Conservation (phyloP, 2,888 invertebrate species). For the Netelia virgata region DNA sequence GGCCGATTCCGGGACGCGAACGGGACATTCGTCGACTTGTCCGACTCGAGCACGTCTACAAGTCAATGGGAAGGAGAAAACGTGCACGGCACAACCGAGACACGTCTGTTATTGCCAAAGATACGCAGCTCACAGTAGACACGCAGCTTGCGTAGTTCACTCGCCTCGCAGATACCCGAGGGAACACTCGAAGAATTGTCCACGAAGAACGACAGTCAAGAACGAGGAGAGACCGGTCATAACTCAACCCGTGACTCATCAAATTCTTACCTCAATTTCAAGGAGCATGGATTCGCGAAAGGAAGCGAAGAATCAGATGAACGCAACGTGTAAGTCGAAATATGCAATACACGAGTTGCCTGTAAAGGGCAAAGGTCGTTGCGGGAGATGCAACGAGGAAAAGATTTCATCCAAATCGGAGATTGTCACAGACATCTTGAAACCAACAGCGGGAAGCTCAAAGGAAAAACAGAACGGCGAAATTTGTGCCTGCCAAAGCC, state of each 20-base stretch:
- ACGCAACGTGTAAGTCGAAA: constrained; percentile 78
- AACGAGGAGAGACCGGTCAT: constrained; percentile 54
- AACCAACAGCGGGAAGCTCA: neutral
- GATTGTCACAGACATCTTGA: constrained; percentile 22
- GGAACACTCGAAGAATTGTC: constrained; percentile 51
- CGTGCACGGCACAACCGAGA: neutral
- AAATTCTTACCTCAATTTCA: constrained; percentile 3
- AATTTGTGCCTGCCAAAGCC: constrained; percentile 21
- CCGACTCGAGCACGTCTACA: neutral
- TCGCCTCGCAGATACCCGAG: constrained; percentile 40
- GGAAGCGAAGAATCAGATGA: constrained; percentile 81
- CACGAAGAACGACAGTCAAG: constrained; percentile 8
- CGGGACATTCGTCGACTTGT: constrained; percentile 30
- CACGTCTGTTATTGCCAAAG: constrained; percentile 67
- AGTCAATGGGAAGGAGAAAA: constrained; percentile 25
- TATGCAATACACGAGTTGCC: constrained; percentile 60
- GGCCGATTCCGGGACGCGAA: neutral
- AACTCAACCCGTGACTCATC: constrained; percentile 29
- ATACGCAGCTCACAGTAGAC: constrained; percentile 65
- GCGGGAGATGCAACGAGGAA: constrained; percentile 57
- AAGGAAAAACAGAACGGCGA: neutral
- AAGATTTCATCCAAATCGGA: constrained; percentile 59
- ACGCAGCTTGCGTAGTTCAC: constrained; percentile 59
- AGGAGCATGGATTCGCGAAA: constrained; percentile 73
- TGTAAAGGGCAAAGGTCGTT: constrained; percentile 12